Base-by-base conservation (phyloP, 1,140 invertebrate species). In the Monochamus saltuarius region DNA sequence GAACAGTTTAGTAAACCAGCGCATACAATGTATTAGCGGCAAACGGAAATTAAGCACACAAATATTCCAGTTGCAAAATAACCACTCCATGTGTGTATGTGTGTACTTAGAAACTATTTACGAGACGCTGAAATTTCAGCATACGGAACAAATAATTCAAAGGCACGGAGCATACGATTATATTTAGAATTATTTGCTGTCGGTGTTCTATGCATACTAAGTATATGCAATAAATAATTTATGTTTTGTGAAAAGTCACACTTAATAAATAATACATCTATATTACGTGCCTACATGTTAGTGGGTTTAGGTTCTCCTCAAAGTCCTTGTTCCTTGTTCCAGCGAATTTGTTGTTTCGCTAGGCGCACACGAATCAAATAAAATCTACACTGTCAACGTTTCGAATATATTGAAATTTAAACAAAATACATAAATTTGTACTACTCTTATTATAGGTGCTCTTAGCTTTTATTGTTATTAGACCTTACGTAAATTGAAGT, bases 1-100 rank as follows among this genome's bases (percentile, higher is more conserved):
- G 68, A 67, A 69, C 62, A 55, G 47, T 53, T 65, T 57, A 57
- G 57, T 64, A 62, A 62, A 61, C 58, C 61, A 56, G 61, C 60
- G 49, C 58, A 62, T 64, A 67, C 68, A 66, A 56, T 69, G 61
- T 63, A 53, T 54, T 59, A 53, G 19, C 46, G 61, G 37, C 42
- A 37, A 55, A 59, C 65, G 68, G 68, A 69, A 69, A 69, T 69
- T 67, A 69, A 69, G 62, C 63, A 54, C 68, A 69, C 65, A 67
- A 69, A 67, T 60, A 60, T 53, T 58, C 58, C 57, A 64, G 64
- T 61, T 65, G 66, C 66, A 61, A 64, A 63, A 65, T 65, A 66
- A 67, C 62, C 49, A 13, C 36, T 51, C 49, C 36, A 29, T 54
- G 40, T 43, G 45, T 65, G 51, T 57, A 54, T 43, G 45, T 65